A percentile compares a stretch with the other conserved stretches of the same genome.
phyloP scores from a whole-genome alignment of 2,888 invertebrate genomes.

The Agonopterix alstromeriana region DNA sequence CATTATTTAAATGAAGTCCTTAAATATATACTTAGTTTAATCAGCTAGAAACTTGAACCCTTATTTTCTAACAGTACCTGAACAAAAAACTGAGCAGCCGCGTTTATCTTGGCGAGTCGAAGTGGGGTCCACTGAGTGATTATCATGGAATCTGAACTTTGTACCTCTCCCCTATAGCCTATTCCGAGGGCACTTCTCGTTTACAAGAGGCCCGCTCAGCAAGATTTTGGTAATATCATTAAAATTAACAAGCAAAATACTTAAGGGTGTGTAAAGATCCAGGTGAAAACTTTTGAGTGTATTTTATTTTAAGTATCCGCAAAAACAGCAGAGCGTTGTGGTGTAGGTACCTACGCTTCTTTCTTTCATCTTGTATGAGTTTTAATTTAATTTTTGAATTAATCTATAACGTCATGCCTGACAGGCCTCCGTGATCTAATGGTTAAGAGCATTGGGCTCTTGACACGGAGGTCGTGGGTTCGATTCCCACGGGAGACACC shows the following conservation, averaged over 20 bases:
- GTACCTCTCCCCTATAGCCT: conserved; percentile 40
- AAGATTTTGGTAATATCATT: conserved; percentile 60
- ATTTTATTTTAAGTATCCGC: too few species aligned
- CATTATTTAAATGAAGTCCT: too few species aligned
- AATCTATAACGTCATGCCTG: too few species aligned
- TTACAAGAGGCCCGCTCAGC: conserved; percentile 52
- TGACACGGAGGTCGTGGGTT: too few species aligned
- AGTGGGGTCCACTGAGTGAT: conserved; percentile 57
- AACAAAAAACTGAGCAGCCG: conserved; percentile 43
- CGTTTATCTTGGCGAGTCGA: conserved; percentile 64
- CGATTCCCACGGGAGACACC: too few species aligned
- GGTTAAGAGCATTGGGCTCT: too few species aligned
- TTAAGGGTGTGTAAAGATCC: conserved; percentile 11
- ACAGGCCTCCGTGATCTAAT: too few species aligned
- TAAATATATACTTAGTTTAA: too few species aligned
- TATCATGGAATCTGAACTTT: conserved; percentile 59
- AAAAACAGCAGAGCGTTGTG: too few species aligned
- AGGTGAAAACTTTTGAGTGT: neutral
- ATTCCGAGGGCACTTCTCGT: conserved; percentile 52
- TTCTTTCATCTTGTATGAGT: too few species aligned
- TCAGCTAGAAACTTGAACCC: neutral
- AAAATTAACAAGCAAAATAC: conserved; percentile 59
- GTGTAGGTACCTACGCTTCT: too few species aligned
- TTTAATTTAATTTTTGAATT: too few species aligned
- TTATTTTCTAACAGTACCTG: conserved; percentile 26